Evolutionary conservation across 2,113 vertebrate genomes (phyloP).

Genomic region (Rhinolophus sinicus): DNA sequence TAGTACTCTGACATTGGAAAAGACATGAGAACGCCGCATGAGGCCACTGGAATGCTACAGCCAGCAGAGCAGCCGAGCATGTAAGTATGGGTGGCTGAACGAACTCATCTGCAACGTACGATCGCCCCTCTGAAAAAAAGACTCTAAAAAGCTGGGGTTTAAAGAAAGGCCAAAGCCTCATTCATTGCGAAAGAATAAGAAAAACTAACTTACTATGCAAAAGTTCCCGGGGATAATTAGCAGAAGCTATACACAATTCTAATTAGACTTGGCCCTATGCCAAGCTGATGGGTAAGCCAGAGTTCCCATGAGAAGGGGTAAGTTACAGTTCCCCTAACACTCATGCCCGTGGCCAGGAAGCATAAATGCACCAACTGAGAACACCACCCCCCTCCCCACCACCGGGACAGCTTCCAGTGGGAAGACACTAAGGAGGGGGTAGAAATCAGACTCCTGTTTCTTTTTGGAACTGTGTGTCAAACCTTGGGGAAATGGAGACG

Average conservation of each 20-base stretch:
- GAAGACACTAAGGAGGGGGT: background rate
- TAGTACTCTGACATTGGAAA: background rate
- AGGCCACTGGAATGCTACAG: background rate
- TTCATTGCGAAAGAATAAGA: slow-evolving; percentile 24
- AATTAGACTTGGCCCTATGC: slow-evolving; percentile 52
- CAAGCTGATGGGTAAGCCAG: slow-evolving; percentile 4
- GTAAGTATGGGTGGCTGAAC: background rate
- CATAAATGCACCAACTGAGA: background rate
- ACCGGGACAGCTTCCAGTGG: background rate
- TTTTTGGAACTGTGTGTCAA: slow-evolving; percentile 12
- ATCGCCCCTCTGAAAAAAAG: background rate
- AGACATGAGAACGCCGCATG: background rate
- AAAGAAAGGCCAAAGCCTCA: slow-evolving; percentile 57
- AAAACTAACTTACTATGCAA: slow-evolving; percentile 48
- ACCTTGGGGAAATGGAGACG: background rate
- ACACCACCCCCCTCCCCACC: background rate
- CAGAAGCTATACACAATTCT: slow-evolving; percentile 46
- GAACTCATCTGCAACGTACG: background rate
- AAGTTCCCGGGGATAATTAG: slow-evolving; percentile 62
- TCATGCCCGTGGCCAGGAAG: background rate
- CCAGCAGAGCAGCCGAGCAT: background rate
- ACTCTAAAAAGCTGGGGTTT: slow-evolving; percentile 42
- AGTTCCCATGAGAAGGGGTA: background rate
- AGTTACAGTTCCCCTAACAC: background rate
- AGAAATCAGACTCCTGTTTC: background rate